Percentiles rank a stretch among this genome's conserved stretches.
Evolutionary conservation across 2,113 vertebrate genomes (phyloP).

Genomic region (Poicephalus gulielmi): DNA sequence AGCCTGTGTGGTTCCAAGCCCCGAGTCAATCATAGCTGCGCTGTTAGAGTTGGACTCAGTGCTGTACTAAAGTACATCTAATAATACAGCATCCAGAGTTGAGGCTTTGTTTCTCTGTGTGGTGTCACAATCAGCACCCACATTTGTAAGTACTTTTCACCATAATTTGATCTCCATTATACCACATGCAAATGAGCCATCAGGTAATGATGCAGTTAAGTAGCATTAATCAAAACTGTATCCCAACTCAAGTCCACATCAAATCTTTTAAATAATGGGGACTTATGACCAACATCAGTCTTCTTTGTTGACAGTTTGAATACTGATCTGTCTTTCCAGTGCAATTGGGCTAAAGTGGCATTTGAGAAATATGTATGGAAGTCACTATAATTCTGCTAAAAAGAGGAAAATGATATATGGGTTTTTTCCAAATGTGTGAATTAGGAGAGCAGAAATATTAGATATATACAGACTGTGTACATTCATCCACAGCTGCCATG

Average conservation of each 20-base stretch:
- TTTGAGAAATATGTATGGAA: background rate
- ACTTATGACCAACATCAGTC: background rate
- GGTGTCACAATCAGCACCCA: background rate
- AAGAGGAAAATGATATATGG: background rate
- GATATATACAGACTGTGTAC: background rate
- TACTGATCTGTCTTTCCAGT: background rate
- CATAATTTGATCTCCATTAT: background rate
- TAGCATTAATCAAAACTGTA: background rate
- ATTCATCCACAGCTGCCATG: background rate
- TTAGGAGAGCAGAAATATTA: background rate
- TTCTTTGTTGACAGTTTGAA: background rate
- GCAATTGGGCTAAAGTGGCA: background rate
- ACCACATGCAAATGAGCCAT: background rate
- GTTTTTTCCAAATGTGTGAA: background rate
- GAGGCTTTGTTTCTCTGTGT: background rate
- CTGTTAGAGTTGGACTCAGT: background rate
- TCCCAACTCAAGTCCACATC: background rate
- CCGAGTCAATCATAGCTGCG: background rate
- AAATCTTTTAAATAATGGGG: background rate
- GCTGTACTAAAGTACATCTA: background rate
- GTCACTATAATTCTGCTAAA: background rate
- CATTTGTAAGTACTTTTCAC: background rate
- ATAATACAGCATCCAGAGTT: background rate
- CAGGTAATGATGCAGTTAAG: background rate
- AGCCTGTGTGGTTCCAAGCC: background rate